Evolutionary conservation across 37 sponge, comb jelly and placozoan species (phyloP), one percentile per base, ranked within the genome.

Genomic region (Cladorhizidae sp.): DNA sequence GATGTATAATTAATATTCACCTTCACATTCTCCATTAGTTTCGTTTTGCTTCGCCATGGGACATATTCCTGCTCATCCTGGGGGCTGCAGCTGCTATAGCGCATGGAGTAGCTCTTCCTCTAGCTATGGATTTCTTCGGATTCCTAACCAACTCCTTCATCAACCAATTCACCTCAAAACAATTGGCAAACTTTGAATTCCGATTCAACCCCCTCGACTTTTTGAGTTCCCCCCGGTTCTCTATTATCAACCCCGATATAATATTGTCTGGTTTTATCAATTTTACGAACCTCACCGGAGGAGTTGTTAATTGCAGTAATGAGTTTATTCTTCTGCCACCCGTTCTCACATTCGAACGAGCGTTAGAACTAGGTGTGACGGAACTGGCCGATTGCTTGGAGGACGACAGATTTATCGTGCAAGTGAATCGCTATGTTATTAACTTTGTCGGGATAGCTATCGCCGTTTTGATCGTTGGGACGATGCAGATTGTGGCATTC

Each of bases 61-160:
- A 87, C 17, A 69, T 62, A 77, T 8, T 80, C 1, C 70, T 87
- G 63, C 80, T 87, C 71, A 3, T 81, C 0, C 1, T 81, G 23
- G 88, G 76, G 9, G 29, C 38, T 1, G 17, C 68, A 0, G 52
- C 64, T 15, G 88, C 88, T 12, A 11, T 70, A 31, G 51, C 52
- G 18, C 88, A 87, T 58, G 88, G 88, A 31, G 77, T 75, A 63
- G 77, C 65, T 23, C 82, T 87, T 0, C 88, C 88, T 23, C 57
- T 57, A 3, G 80, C 77, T 28, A 87, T 87, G 88, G n/a, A 70
- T 56, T 42, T 77, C 18, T 87, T 87, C 59, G 88, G 88, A 62
- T 32, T 72, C 18, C 75, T 81, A 28, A 76, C 80, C 43, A 86
- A 86, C 35, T 35, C 72, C 31, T 86, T 79, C 37, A 58, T 80